phyloP scores from a whole-genome alignment of 2,888 invertebrate species.

The Apamea monoglypha region DNA sequence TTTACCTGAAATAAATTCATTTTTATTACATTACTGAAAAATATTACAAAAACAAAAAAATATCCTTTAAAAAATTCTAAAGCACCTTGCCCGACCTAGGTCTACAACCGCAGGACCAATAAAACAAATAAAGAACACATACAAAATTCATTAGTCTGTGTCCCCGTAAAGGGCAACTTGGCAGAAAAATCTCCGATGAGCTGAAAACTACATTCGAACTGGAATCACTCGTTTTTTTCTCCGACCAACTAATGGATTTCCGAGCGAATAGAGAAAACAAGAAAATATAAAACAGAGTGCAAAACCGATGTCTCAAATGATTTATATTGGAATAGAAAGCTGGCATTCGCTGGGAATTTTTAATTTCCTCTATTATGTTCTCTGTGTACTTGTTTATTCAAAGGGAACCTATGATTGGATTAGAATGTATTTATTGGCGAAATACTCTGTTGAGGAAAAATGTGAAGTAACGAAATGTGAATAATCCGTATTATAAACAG shows the following conservation, averaged over 20 bases:
- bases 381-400: constrained; percentile 37
- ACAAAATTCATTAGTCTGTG: constrained; percentile 64
- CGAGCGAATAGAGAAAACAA: constrained; percentile 70
- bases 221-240: constrained; percentile 70
- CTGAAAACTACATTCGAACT: constrained; percentile 75
- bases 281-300: constrained; percentile 65
- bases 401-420: constrained; percentile 45
- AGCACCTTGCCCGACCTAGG: not conserved
- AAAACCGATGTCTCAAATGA: constrained; percentile 74
- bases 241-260: constrained; percentile 79
- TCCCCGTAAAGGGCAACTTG: constrained; percentile 53
- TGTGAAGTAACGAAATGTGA: constrained; percentile 23
- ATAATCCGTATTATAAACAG: constrained; percentile 10
- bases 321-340: constrained; percentile 72
- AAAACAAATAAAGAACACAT: constrained; percentile 14
- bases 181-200: constrained; percentile 75
- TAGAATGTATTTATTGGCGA: constrained; percentile 33
- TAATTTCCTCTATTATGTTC: constrained; percentile 68
- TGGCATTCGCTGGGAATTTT: constrained; percentile 74
- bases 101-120: not conserved
- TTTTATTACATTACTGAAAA: not conserved
- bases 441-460: constrained; percentile 18
- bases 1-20: too few relatives aligned
- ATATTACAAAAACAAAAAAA: not conserved
- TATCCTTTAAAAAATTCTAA: too few relatives aligned